Percentiles rank a stretch among this genome's conserved stretches.
Conservation (phyloP, 2,888 invertebrate genomes). For the Drosophila robusta region DNA sequence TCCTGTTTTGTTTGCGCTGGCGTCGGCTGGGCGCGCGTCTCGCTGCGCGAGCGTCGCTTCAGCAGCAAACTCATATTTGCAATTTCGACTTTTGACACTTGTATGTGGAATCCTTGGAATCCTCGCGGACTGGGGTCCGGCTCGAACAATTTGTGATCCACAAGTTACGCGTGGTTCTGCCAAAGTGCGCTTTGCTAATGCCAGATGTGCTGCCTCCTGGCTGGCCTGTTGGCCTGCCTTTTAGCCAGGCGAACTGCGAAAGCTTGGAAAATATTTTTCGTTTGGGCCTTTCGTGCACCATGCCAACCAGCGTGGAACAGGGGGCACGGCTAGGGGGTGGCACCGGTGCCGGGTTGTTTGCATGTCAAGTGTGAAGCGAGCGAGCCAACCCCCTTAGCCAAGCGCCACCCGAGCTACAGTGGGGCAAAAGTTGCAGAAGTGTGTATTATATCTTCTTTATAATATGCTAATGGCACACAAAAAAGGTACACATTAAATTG, state of each 20-base stretch:
- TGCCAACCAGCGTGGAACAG: constrained; percentile 72
- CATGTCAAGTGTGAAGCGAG: constrained; percentile 58
- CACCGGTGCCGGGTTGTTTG: constrained; percentile 49
- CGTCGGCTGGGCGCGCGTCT: constrained; percentile 56
- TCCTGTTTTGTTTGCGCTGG: constrained; percentile 15
- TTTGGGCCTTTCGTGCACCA: constrained; percentile 82
- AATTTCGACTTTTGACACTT: not conserved
- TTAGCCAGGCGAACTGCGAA: constrained; percentile 20
- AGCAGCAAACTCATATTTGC: constrained; percentile 69
- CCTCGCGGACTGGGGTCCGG: constrained; percentile 1
- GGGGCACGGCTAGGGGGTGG: not conserved
- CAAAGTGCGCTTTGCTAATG: constrained; percentile 47
- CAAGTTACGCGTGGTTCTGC: constrained; percentile 27
- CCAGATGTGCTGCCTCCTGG: constrained; percentile 30
- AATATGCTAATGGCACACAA: no score
- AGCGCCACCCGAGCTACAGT: constrained; percentile 23
- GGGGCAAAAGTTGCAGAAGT: not conserved
- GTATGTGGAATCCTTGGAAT: not conserved
- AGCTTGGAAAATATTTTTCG: constrained; percentile 72
- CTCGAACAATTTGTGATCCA: constrained; percentile 1
- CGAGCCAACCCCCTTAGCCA: constrained; percentile 29
- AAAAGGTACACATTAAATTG: no score
- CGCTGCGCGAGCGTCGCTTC: constrained; percentile 79
- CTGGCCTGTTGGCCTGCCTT: constrained; percentile 18
- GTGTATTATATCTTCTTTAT: no score